Conservation (phyloP, 2,888 invertebrate genomes). For the Malthinus seriepunctatus region DNA sequence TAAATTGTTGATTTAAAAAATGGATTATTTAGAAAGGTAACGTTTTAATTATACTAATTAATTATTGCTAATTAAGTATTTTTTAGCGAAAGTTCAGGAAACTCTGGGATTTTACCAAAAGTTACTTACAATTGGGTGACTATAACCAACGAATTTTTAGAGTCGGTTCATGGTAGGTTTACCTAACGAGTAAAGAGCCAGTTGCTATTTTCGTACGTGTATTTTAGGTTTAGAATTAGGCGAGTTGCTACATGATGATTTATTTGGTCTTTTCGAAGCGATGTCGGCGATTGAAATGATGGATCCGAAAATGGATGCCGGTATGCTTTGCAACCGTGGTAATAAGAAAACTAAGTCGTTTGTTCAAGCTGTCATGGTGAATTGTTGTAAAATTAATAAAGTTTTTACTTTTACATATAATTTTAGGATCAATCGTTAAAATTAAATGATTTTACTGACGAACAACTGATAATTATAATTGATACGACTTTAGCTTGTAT, state of each 20-base stretch:
- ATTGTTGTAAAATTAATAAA: neutral
- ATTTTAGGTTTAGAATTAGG: slow-evolving; percentile 78
- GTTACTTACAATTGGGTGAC: slow-evolving; percentile 64
- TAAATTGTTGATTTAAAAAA: neutral
- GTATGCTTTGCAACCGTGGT: slow-evolving; percentile 92
- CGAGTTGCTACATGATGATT: slow-evolving; percentile 87
- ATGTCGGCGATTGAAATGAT: slow-evolving; percentile 99
- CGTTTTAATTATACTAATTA: neutral
- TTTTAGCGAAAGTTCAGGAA: slow-evolving; percentile 18
- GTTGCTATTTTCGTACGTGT: slow-evolving; percentile 12
- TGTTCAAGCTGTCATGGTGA: slow-evolving; percentile 80
- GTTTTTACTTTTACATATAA: neutral
- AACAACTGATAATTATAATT: slow-evolving; percentile 89
- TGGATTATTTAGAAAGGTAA: slow-evolving; percentile 23
- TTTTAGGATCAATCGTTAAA: slow-evolving; percentile 76
- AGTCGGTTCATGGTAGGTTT: slow-evolving; percentile 61
- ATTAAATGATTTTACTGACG: slow-evolving; percentile 72
- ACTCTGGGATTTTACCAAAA: slow-evolving; percentile 10
- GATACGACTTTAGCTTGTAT: slow-evolving; percentile 93
- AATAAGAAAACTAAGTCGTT: slow-evolving; percentile 84
- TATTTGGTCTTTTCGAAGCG: slow-evolving; percentile 93
- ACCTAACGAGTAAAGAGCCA: neutral
- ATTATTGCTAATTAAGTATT: neutral
- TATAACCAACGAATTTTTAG: slow-evolving; percentile 62
- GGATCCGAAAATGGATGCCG: slow-evolving; percentile 99